Base-by-base conservation (phyloP, 2,888 invertebrate species). In the Keiferia lycopersicella region DNA sequence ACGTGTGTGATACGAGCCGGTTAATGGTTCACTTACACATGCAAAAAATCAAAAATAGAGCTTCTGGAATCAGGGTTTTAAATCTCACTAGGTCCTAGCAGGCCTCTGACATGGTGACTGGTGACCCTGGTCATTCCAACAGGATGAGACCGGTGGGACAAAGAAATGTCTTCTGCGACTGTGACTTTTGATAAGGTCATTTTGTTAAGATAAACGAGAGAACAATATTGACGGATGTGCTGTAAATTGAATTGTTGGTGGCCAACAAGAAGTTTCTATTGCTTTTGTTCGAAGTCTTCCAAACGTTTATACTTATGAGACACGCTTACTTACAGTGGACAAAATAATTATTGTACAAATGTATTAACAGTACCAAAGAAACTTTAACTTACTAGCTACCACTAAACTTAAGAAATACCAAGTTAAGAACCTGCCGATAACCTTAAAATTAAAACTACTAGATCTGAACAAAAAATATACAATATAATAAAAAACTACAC, bases 141-240 rank as follows among this genome's bases (percentile, higher is more conserved):
- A n/a, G 45, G 45, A 16, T 8, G 16, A 4, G 3, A 26, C n/a
- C n/a, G n/a, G n/a, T 1, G 45, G 45, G 16, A n/a, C 51, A 51
- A 51, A 51, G 20, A 51, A 51, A 16, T 51, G 22, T 22, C 22
- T 51, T n/a, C n/a, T n/a, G n/a, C n/a, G n/a, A n/a, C n/a, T n/a
- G 50, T 20, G 22, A 16, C 11, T 7, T 7, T 22, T 51, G 8
- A 20, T 2, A 51, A 22, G 20, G 20, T 1, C 51, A 22, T 51
- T 51, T 51, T 34, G 10, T 16, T 18, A 51, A 51, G 11, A 51
- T 51, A 20, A 22, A 51, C 22, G 51, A 22, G 22, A 4, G 10
- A 51, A 51, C 22, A 51, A 51, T 51, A 22, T 18, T 20, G 22
- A 20, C 10, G 18, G 22, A 20, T 1, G 16, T 4, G 41, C 12